Percentiles rank a stretch among this genome's conserved stretches.
These are phyloP conservation scores for Leptodactylus fuscus DNA, from an alignment of 2,113 vertebrate genomes.

Conservation along the genomic window DNA sequence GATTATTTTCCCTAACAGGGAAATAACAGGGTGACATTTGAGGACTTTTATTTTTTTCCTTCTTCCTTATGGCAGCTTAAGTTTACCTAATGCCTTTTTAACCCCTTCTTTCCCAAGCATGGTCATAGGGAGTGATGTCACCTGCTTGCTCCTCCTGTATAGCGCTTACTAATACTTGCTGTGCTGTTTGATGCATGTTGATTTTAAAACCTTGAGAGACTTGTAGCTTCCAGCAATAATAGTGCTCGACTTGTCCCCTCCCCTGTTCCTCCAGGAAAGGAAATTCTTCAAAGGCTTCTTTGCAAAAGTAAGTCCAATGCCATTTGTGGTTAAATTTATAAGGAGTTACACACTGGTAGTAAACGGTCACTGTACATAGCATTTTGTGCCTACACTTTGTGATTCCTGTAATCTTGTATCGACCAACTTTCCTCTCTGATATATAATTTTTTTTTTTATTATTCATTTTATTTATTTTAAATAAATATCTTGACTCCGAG, in stretches of 20 bases:
- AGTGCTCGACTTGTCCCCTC: slow-evolving; percentile 92
- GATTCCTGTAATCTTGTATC: background rate
- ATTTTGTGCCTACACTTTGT: slow-evolving; percentile 2
- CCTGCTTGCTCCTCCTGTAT: slow-evolving; percentile 75
- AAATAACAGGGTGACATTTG: slow-evolving; percentile 43
- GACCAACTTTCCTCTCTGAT: background rate
- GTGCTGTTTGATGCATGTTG: slow-evolving; percentile 75
- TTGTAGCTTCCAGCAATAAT: slow-evolving; percentile 89
- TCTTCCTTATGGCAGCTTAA: slow-evolving; percentile 69
- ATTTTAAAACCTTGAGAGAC: slow-evolving; percentile 79
- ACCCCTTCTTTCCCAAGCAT: slow-evolving; percentile 71
- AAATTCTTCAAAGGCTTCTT: slow-evolving; percentile 99
- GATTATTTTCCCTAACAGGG: slow-evolving; percentile 62
- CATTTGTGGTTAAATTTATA: slow-evolving; percentile 78
- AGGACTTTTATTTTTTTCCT: slow-evolving; percentile 50
- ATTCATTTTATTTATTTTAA: too few species aligned
- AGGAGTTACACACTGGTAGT: slow-evolving; percentile 84
- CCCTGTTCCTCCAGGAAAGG: slow-evolving; percentile 98
- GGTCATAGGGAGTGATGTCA: slow-evolving; percentile 71
- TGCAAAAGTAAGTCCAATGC: slow-evolving; percentile 98
- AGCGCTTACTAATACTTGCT: slow-evolving; percentile 75
- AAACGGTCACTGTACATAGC: slow-evolving; percentile 64
- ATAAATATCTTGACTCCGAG: background rate
- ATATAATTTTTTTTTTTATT: too few species aligned
- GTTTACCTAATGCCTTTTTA: slow-evolving; percentile 61